Base-by-base conservation (phyloP, 2,888 invertebrate genomes). In the Crossocerus cetratus region DNA sequence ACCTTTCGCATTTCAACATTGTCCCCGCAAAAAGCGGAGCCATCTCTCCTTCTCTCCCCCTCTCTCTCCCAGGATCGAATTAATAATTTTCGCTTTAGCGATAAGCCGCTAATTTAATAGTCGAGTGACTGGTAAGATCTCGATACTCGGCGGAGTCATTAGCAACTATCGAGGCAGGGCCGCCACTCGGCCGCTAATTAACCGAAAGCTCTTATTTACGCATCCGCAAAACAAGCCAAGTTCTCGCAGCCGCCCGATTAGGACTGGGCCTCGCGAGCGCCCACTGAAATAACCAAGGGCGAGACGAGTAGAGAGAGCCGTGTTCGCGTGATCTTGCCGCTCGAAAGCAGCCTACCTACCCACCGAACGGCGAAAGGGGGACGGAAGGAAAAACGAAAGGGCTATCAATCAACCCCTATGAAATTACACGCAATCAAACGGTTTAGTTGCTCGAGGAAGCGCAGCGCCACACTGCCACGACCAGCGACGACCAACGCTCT, bases 401-500 rank as follows among this genome's bases (percentile, higher is more conserved):
- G 14, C 49, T 49, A 49, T 49, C 49, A 49, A 49, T 49, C 49
- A 49, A 32, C 8, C 49, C 20, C 21, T n/a, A 53, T 2, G n/a
- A 13, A 53, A 53, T 59, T 20, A 16, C 21, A 16, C 11, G 49
- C 42, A 16, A 21, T 58, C 58, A 53, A 53, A 18, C 4, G n/a
- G 22, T 18, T 65, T 23, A 11, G 21, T 61, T 54, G 18, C n/a
- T 59, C 43, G 20, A 23, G 32, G 22, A 55, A 16, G 45, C 44
- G 3, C 61, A 22, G 66, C 61, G 53, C 56, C 57, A 43, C 45
- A 43, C 8, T 13, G 23, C 11, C 5, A 21, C n/a, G n/a, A n/a
- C n/a, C n/a, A n/a, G n/a, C n/a, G 43, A 13, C 43, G 43, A 13
- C 13, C 43, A n/a, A 13, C 43, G 43, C 13, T 43, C 57, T 42